These are phyloP conservation scores for Baryphthengus martii DNA, from an alignment of 2,113 vertebrate species.

Conservation along the genomic window DNA sequence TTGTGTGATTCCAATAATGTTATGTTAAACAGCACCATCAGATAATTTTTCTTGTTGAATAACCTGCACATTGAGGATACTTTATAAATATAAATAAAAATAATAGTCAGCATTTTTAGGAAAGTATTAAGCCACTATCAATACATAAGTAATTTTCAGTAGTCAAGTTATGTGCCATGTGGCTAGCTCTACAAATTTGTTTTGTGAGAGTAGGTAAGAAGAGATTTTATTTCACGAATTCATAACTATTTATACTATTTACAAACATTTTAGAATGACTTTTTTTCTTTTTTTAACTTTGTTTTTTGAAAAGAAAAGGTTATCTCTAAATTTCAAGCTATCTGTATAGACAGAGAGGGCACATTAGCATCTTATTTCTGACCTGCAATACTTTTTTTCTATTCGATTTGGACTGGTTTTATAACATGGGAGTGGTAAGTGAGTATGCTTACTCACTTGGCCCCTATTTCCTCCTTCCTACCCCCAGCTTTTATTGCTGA, in stretches of 20 bases:
- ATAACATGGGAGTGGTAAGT: accelerated
- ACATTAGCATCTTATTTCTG: not conserved
- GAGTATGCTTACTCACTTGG: accelerated
- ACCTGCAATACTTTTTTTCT: not conserved
- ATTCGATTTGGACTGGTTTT: not conserved
- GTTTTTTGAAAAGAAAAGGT: not conserved
- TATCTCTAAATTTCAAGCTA: not conserved
- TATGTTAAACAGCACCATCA: not conserved
- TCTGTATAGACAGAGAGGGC: not conserved
- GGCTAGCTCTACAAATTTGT: not conserved
- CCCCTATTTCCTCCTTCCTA: not conserved
- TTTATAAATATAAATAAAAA: not conserved
- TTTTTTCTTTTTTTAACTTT: not conserved
- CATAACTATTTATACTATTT: not conserved
- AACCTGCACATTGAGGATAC: not conserved
- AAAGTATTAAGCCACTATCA: not conserved
- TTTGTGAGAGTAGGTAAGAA: not conserved
- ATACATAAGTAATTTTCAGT: not conserved
- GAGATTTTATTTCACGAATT: not conserved
- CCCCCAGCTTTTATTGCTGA: not conserved
- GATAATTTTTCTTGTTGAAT: not conserved
- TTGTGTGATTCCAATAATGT: not conserved
- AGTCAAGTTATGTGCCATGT: not conserved
- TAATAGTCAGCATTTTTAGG: not conserved
- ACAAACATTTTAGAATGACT: not conserved